Evolutionary conservation across 2,797 vertebrate species (phyloP).

Genomic region (Psittacula derbiana): DNA sequence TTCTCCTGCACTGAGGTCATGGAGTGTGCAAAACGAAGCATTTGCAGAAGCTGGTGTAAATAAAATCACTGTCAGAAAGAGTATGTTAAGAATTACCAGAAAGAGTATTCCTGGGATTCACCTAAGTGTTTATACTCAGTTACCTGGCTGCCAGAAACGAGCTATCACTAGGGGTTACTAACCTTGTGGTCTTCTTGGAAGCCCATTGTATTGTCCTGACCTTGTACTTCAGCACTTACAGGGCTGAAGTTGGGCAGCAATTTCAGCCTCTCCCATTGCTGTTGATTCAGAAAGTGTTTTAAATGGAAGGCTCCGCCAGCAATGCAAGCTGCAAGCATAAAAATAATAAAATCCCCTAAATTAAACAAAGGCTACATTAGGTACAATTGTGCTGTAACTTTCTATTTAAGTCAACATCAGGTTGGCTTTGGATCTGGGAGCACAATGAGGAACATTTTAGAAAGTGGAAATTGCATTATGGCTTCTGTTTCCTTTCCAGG

Average conservation of each 20-base stretch:
- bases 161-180: not conserved
- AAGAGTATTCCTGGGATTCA: not conserved
- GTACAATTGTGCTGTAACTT: not conserved
- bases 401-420: not conserved
- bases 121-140: not conserved
- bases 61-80: not conserved
- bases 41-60: not conserved
- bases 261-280: not conserved
- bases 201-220: not conserved
- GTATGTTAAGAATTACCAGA: not conserved
- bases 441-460: not conserved
- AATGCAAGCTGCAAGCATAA: not conserved
- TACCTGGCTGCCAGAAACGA: not conserved
- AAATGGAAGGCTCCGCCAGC: not conserved
- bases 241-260: not conserved
- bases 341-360: not conserved
- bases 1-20: not conserved
- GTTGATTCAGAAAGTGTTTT: not conserved
- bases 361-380: not conserved
- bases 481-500: conserved; percentile 24
- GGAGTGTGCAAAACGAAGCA: not conserved
- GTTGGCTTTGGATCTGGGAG: not conserved
- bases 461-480: conserved; percentile 25
- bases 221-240: accelerated
- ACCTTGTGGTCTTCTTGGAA: not conserved